Evolutionary conservation across 2,113 vertebrate species (phyloP).

Genomic region (Poecile atricapillus): DNA sequence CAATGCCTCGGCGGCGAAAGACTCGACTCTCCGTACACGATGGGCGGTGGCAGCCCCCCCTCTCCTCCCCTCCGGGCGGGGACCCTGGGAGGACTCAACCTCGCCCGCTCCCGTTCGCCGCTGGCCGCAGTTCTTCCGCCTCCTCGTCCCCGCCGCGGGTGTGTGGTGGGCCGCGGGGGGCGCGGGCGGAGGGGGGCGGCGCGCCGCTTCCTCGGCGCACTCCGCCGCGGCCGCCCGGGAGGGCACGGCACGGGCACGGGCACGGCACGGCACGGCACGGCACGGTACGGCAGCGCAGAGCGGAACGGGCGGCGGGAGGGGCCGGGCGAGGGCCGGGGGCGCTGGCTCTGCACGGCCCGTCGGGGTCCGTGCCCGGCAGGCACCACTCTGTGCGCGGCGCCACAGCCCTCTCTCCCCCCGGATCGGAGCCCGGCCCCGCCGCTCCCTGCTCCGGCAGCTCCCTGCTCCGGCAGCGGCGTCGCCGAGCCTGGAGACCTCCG

Average conservation of each 20-base stretch:
- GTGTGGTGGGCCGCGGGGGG: background rate
- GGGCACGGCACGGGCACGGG: background rate
- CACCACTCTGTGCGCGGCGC: background rate
- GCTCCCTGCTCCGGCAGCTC: background rate
- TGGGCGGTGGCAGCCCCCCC: conserved; percentile 52
- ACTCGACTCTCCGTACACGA: background rate
- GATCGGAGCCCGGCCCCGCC: background rate
- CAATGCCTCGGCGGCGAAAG: background rate
- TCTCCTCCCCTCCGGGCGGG: conserved; percentile 42
- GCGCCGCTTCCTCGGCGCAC: background rate
- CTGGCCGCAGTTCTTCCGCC: background rate
- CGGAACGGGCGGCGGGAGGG: background rate
- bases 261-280: background rate
- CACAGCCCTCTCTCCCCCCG: background rate
- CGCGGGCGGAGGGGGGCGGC: background rate
- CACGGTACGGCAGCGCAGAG: background rate
- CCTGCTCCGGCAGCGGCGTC: background rate
- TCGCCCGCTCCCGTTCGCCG: background rate
- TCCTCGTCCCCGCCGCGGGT: background rate
- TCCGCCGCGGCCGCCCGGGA: background rate
- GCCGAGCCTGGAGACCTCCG: background rate
- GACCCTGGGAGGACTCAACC: conserved; percentile 43
- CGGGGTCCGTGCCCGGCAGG: background rate
- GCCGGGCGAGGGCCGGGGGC: background rate
- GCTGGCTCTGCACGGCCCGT: background rate